Evolutionary conservation across 1,140 invertebrate genomes (phyloP), one percentile per base, ranked within the genome.

Genomic region (Pollicipes pollicipes): DNA sequence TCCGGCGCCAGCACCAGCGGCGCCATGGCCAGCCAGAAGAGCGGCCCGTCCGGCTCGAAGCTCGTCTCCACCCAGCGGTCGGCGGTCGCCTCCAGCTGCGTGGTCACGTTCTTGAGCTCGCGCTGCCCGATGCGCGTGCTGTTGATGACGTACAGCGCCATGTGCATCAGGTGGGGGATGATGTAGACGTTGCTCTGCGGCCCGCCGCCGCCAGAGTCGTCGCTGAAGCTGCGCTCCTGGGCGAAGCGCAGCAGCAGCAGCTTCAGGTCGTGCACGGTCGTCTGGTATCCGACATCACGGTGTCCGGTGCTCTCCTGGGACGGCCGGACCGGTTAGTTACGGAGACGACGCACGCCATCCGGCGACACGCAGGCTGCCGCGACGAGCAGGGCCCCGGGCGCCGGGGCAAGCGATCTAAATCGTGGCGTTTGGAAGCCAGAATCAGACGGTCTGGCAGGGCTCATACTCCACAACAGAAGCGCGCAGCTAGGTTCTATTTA

Each of bases 111-210:
- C 77, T 88, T 87, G 72, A 89, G 88, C 79, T 93, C 90, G 74
- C 88, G 82, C 6, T 66, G 27, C 24, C 27, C 28, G 28, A 66
- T 29, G 28, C 64, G 64, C n/a, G 27, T 66, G 27, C 27, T 66
- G 79, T 93, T 95, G 71, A 96, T 88, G 68, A 97, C 90, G 80
- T 97, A 98, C 3, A 98, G 86, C 28, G 92, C 90, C 85, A 96
- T 95, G 78, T 97, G 95, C 70, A 94, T 85, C 35, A 97, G 83
- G 79, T 97, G 97, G 29, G 96, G 95, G 70, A 97, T 85, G 74
- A 98, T 86, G 79, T 97, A 93, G 88, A 98, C 90, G 81, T 99
- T 98, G 30, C 93, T 97, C 77, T 98, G 92, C 17, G 92, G 91
- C 26, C 95, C 92, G 73, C 95, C 96, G 73, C 96, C 96, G 24